Conservation (phyloP, 2,113 vertebrate genomes). For the Apteryx mantelli region DNA sequence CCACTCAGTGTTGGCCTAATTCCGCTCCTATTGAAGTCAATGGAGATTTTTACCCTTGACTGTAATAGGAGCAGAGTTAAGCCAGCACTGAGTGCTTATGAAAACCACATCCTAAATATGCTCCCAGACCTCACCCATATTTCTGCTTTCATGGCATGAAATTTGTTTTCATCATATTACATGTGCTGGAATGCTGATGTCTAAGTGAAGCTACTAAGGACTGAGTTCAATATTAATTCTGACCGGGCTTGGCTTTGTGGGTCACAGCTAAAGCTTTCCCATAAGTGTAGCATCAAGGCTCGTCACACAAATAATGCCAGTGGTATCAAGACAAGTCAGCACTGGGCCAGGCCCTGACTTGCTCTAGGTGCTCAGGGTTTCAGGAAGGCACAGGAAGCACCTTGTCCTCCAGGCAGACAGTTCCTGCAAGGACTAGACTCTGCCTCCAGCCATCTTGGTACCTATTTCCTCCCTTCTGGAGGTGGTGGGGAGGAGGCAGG, state of each 20-base stretch:
- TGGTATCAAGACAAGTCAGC: not conserved
- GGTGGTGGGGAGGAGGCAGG: not conserved
- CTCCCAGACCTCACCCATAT: slow-evolving; percentile 62
- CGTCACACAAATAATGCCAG: not conserved
- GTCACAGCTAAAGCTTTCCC: not conserved
- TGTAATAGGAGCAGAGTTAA: slow-evolving; percentile 52
- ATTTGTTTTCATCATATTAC: slow-evolving; percentile 59
- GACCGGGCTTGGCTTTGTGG: slow-evolving; percentile 48
- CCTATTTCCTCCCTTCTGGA: not conserved
- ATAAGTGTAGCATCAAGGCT: not conserved
- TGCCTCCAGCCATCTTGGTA: not conserved
- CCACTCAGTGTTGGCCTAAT: slow-evolving; percentile 23
- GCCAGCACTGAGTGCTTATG: slow-evolving; percentile 1
- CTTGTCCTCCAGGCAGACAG: not conserved
- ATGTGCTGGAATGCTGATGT: slow-evolving; percentile 52
- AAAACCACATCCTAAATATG: slow-evolving; percentile 63
- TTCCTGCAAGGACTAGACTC: not conserved
- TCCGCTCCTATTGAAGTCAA: slow-evolving; percentile 19
- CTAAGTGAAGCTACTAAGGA: slow-evolving; percentile 37
- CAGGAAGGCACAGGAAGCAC: not conserved
- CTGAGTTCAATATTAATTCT: slow-evolving; percentile 30
- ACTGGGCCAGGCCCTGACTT: not conserved
- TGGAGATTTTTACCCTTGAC: slow-evolving; percentile 1
- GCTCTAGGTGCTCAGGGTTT: not conserved
- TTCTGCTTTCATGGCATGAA: slow-evolving; percentile 64